Evolutionary conservation across 2,888 invertebrate genomes (phyloP), one percentile per base, ranked within the genome.

Genomic region (Venusia cambrica): DNA sequence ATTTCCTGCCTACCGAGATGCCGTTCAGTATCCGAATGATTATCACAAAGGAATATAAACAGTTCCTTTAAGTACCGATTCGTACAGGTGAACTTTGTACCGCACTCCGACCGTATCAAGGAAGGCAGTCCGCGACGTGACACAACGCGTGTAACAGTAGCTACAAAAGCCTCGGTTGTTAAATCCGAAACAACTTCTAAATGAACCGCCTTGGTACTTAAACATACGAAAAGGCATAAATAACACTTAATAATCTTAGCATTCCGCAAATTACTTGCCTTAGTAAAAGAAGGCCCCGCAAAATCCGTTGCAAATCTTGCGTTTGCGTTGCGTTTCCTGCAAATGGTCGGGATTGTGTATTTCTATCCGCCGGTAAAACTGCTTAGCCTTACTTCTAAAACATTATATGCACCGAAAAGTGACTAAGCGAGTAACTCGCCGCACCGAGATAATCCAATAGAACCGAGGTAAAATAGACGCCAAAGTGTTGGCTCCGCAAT

Each of bases 231-330:
- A n/a, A n/a, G n/a, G n/a, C n/a, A n/a, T n/a, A n/a, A n/a, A n/a
- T 2, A 18, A 18, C 17, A 18, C 7, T 18, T 18, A 6, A 2
- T 2, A 4, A 18, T 18, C 11, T 26, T 25, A 15, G 33, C 26
- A 16, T 33, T 33, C 14, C 33, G 17, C 2, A 25, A 10, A 4
- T 5, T 12, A 16, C 33, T 33, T 2, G 9, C 3, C 15, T 26
- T 33, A 3, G 26, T 10, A 1, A 33, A 6, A 3, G 8, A 26
- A 2, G 33, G 33, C 1, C 33, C 33, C 1, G 20, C 33, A 14
- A 33, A 33, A 14, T 33, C 25, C 11, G 33, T 33, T 2, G 25
- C 14, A n/a, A n/a, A n/a, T n/a, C n/a, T n/a, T n/a, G n/a, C n/a
- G n/a, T n/a, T n/a, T n/a, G n/a, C n/a, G n/a, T n/a, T n/a, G n/a